Base-by-base conservation (phyloP, 2,888 invertebrate genomes). In the Ichneumon xanthorius region DNA sequence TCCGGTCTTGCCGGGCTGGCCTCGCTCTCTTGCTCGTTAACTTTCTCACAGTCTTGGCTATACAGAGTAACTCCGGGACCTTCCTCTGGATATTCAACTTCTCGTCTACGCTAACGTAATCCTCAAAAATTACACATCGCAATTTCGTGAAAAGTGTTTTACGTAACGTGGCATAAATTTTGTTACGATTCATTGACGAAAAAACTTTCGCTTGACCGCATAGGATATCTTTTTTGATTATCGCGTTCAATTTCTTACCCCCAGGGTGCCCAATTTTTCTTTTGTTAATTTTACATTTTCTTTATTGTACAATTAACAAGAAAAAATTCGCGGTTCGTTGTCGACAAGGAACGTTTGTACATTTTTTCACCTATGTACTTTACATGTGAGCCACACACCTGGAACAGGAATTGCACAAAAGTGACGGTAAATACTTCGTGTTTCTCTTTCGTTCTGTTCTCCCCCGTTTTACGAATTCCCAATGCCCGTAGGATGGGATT, bases 1-100 rank as follows among this genome's bases (percentile, higher is more conserved):
- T 58, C 61, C 53, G 84, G 87, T 87, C 87, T 86, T 83, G 82
- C 87, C 88, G 80, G 83, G 85, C 89, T 82, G 70, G 61, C 85
- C 80, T 76, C 81, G 75, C 78, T 73, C 81, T 73, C 71, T 81
- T 48, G 71, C 58, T 79, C 68, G 58, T 30, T 71, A 61, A 45
- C 79, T 61, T 71, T 71, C 71, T 70, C 61, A 58, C 40, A 61
- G 55, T 58, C 61, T 30, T 26, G n/a, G 79, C n/a, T 37, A 16
- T 14, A 26, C 53, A 1, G 61, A 63, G 30, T 45, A 33, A 48
- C 63, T 63, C 61, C 16, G 16, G 63, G 40, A 37, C 22, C 37
- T 72, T 75, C 61, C 16, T 63, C 30, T 48, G 33, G 33, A 45
- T 63, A 48, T 65, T 63, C 63, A 75, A 75, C 75, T 75, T 75